These are phyloP conservation scores for Watsonalla cultraria DNA, from an alignment of 2,888 invertebrate species.

Conservation along the genomic window DNA sequence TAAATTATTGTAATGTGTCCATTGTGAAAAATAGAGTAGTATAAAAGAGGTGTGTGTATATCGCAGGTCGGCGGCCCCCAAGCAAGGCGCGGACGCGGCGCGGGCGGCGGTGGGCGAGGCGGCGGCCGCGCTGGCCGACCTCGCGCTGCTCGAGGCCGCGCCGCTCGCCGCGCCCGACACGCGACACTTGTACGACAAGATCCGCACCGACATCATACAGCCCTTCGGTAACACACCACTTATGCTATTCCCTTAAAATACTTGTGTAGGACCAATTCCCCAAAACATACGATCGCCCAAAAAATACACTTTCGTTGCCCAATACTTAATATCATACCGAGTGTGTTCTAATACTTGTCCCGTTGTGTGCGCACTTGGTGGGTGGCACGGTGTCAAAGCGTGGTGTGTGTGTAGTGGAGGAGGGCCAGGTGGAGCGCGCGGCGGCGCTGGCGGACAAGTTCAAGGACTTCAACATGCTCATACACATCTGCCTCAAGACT, in stretches of 20 bases:
- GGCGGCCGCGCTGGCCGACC: slow-evolving; percentile 50
- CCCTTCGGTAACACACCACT: slow-evolving; percentile 74
- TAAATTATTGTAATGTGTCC: too few relatives aligned
- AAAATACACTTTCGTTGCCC: too few relatives aligned
- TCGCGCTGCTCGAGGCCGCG: slow-evolving; percentile 35
- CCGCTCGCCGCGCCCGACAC: slow-evolving; percentile 22
- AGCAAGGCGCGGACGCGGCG: slow-evolving; percentile 72
- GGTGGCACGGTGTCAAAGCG: neutral
- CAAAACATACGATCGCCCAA: too few relatives aligned
- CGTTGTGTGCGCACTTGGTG: neutral
- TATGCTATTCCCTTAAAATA: neutral
- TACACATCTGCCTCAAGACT: slow-evolving; percentile 88
- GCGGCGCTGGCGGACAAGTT: slow-evolving; percentile 94
- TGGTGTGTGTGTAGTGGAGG: slow-evolving; percentile 77
- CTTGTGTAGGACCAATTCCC: too few relatives aligned
- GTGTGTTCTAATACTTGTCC: too few relatives aligned
- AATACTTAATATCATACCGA: too few relatives aligned
- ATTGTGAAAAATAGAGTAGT: too few relatives aligned
- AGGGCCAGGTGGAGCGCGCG: slow-evolving; percentile 88
- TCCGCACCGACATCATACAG: slow-evolving; percentile 81
- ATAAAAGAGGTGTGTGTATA: slow-evolving; percentile 13
- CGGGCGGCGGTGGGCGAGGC: slow-evolving; percentile 57
- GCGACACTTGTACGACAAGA: slow-evolving; percentile 79
- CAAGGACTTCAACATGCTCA: slow-evolving; percentile 88
- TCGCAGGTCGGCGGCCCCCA: slow-evolving; percentile 66